Evolutionary conservation across 2,113 vertebrate species (phyloP).

Genomic region (Oncorhynchus mykiss): DNA sequence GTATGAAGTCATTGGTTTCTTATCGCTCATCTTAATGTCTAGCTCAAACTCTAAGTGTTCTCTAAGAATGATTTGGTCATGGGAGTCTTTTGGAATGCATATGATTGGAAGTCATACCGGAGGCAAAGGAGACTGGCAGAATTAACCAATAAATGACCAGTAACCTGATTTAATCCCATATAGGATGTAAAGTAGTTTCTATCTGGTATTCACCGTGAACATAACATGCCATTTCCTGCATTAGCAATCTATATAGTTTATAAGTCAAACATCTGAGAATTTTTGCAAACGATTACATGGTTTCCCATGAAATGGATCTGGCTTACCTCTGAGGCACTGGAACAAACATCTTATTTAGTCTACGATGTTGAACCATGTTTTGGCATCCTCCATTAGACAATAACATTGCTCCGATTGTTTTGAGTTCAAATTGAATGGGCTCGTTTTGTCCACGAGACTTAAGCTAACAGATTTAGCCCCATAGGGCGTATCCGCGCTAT

Average conservation of each 20-base stretch:
- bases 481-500: background rate
- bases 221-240: too few species aligned
- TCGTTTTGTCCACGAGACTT: conserved; percentile 9
- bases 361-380: conserved; percentile 16
- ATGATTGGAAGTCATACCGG: background rate
- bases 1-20: background rate
- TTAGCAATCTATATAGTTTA: too few species aligned
- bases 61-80: conserved; percentile 1
- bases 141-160: conserved; percentile 6
- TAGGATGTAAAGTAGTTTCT: too few species aligned
- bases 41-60: conserved; percentile 28
- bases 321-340: too few species aligned
- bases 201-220: too few species aligned
- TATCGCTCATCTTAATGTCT: conserved; percentile 1
- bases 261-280: too few species aligned
- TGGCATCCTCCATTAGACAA: background rate
- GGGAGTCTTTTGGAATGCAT: conserved; percentile 42
- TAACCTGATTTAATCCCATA: background rate
- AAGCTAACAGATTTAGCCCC: background rate
- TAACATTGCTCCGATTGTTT: too few species aligned
- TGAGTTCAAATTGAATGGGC: conserved; percentile 27
- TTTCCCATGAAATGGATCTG: too few species aligned
- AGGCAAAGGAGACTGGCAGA: background rate
- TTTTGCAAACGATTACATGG: too few species aligned
- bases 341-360: conserved; percentile 5